phyloP scores from a whole-genome alignment of 2,797 vertebrate genomes.

The Helostoma temminkii region DNA sequence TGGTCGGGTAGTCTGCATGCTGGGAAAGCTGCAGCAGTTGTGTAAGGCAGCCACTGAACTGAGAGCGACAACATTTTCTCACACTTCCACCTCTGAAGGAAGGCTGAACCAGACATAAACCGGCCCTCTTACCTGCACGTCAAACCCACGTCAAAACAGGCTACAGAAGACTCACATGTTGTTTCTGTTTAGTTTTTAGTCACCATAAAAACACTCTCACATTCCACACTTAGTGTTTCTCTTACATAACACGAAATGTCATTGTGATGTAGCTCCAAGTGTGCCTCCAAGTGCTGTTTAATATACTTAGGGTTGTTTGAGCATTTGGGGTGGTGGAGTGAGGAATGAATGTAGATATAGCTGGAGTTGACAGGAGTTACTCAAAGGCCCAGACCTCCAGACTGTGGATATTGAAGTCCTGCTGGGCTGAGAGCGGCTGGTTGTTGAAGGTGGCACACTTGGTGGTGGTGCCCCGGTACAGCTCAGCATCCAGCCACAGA shows the following conservation, averaged over 20 bases:
- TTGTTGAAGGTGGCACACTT: conserved; percentile 97
- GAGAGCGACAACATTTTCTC: conserved; percentile 47
- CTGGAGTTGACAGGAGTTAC: conserved; percentile 58
- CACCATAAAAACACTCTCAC: not conserved
- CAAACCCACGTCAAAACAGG: conserved; percentile 25
- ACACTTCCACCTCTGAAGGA: conserved; percentile 20
- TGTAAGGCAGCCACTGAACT: conserved; percentile 72
- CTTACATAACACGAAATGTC: conserved; percentile 44
- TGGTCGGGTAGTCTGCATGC: conserved; percentile 75
- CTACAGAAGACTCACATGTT: not conserved
- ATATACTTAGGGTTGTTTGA: conserved; percentile 40
- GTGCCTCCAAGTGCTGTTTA: conserved; percentile 52
- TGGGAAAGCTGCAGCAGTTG: conserved; percentile 64
- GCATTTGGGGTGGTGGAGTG: conserved; percentile 23
- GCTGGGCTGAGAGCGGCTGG: conserved; percentile 91
- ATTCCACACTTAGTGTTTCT: conserved; percentile 15
- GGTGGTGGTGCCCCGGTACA: conserved; percentile 95
- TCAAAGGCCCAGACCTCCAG: conserved; percentile 94
- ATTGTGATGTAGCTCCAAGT: conserved; percentile 35
- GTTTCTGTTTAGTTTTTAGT: not conserved
- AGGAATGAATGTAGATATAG: conserved; percentile 19
- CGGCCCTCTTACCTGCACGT: conserved; percentile 5
- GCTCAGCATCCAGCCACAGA: conserved; percentile 95
- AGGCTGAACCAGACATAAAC: conserved; percentile 17
- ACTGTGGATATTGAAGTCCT: conserved; percentile 97